Evolutionary conservation across 2,113 vertebrate genomes (phyloP), one percentile per base, ranked within the genome.

Genomic region (Nannospalax galili): DNA sequence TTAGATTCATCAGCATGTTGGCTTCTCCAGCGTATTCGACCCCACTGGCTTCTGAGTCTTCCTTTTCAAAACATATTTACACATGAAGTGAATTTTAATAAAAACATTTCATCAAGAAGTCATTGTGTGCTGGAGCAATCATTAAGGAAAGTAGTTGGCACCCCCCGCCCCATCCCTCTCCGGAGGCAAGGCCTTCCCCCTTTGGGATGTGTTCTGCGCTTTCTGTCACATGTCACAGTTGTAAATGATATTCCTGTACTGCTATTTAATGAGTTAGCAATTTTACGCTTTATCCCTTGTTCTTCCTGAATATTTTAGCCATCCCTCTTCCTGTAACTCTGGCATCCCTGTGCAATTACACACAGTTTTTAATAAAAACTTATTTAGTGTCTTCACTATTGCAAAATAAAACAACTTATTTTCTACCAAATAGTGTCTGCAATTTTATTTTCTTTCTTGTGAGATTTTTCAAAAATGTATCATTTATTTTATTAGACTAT

Each of bases 401-500:
- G 37, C 45, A 67, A 90, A 58, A 82, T 73, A 92, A 92, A 73
- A 80, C 42, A 45, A 77, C 15, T 58, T 72, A 64, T 84, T 84
- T 90, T 90, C 10, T 90, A 5, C 87, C 10, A 87, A 72, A 87
- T 45, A 32, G 7, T 79, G 7, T 56, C 20, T 64, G 30, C 75
- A 10, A 48, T 80, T 48, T 93, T 37, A 70, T 81, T 92, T 93
- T 90, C 40, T 77, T 81, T 70, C 70, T 90, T 60, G 70, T 89
- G 4, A 85, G 24, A 72, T 91, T 69, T 42, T 93, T 60, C 42
- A 64, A 91, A 75, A 92, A 17, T 74, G 6, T 16, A 4, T 73
- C 30, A 48, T 88, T 91, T 88, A 69, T 74, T 84, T 95, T 70
- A 72, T 65, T 84, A 77, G 14, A 67, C 40, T 52, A 67, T 75